Conservation (phyloP, 2,797 vertebrate genomes). For the Oophaga sylvatica region DNA sequence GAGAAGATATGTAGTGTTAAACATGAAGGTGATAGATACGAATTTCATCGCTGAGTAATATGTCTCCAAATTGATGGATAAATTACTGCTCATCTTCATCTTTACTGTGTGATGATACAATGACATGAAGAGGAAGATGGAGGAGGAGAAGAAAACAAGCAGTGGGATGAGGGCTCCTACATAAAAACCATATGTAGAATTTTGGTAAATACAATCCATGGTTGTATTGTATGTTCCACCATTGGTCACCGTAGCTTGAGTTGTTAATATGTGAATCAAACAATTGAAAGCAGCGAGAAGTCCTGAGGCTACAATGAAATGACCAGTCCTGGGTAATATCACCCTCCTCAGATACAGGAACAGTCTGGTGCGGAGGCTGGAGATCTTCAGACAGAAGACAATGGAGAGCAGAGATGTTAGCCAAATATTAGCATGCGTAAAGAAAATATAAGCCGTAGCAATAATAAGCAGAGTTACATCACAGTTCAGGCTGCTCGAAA, state of each 20-base stretch:
- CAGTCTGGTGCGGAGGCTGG: neutral
- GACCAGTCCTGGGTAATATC: neutral
- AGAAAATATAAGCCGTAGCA: neutral
- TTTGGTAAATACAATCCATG: neutral
- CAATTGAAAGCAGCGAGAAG: neutral
- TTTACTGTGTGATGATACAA: neutral
- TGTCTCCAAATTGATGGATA: conserved; percentile 1
- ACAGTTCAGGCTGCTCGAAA: neutral
- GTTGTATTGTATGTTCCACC: neutral
- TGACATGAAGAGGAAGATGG: neutral
- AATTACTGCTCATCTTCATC: neutral
- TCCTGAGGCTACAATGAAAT: neutral
- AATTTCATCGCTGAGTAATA: neutral
- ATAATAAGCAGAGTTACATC: neutral
- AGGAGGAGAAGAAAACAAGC: neutral
- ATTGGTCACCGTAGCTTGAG: neutral
- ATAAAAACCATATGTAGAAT: neutral
- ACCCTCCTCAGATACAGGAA: neutral
- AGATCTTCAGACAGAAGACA: neutral
- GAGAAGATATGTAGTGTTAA: neutral
- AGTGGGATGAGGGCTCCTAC: neutral
- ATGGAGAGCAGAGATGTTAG: neutral
- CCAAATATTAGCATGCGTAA: neutral
- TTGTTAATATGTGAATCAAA: neutral
- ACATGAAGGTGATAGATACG: neutral